Percentiles rank a stretch among this genome's conserved stretches.
These are phyloP conservation scores for Mus spicilegus DNA, from an alignment of 2,113 vertebrate genomes.

Conservation along the genomic window DNA sequence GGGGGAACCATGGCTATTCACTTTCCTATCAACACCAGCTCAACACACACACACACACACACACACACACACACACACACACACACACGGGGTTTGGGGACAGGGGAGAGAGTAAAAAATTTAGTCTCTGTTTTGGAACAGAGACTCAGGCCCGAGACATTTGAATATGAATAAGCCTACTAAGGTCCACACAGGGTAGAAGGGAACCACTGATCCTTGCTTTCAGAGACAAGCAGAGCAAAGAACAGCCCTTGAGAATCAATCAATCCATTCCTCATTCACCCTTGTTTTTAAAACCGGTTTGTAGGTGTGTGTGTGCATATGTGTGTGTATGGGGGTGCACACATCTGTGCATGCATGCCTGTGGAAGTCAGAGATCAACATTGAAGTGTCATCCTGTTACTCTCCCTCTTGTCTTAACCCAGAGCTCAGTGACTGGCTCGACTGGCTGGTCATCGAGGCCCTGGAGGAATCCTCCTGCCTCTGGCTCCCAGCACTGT, in stretches of 20 bases:
- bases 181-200: neutral
- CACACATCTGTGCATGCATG: neutral
- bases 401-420: neutral
- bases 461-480: neutral
- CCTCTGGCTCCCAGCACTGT: neutral
- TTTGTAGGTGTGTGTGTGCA: neutral
- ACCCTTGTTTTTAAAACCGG: neutral
- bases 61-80: neutral
- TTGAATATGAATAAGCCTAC: neutral
- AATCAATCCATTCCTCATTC: neutral
- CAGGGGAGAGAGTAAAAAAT: no score
- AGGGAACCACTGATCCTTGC: neutral
- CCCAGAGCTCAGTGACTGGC: neutral
- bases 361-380: neutral
- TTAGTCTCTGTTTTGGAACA: neutral
- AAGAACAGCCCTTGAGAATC: neutral
- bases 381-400: neutral
- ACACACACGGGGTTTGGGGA: neutral
- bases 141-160: neutral
- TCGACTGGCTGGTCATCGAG: neutral
- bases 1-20: neutral
- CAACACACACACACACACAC: neutral
- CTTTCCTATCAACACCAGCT: neutral
- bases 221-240: neutral
- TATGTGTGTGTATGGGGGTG: no score